Conservation (phyloP, 2,888 invertebrate genomes). For the Strigamia transsilvanica region DNA sequence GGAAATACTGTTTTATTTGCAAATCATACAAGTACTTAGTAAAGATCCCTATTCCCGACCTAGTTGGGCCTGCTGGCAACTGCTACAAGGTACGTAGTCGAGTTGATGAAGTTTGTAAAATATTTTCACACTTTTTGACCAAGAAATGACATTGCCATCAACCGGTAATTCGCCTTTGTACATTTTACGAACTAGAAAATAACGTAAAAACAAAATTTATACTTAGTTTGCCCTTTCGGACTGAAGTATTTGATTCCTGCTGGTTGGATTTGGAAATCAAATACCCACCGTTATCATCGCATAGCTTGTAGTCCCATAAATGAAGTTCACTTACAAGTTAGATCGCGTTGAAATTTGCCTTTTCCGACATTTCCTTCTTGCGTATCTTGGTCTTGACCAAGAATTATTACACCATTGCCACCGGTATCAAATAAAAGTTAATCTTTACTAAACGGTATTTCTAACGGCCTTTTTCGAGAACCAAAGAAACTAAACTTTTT, state of each 20-base stretch:
- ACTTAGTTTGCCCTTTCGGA: too few relatives aligned
- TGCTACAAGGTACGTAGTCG: neutral
- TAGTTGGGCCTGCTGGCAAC: too few relatives aligned
- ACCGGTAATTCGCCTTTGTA: neutral
- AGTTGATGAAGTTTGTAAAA: neutral
- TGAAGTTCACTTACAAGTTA: conserved; percentile 43
- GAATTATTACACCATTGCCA: neutral
- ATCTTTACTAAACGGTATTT: too few relatives aligned
- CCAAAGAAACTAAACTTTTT: neutral
- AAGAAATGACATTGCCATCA: conserved; percentile 29
- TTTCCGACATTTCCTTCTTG: neutral
- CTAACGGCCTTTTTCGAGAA: neutral
- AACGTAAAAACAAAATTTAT: too few relatives aligned
- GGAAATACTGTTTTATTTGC: too few relatives aligned
- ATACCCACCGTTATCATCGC: neutral
- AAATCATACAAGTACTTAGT: too few relatives aligned
- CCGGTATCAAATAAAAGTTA: neutral
- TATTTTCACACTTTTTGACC: neutral
- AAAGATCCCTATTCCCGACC: too few relatives aligned
- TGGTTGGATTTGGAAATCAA: too few relatives aligned
- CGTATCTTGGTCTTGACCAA: conserved; percentile 33
- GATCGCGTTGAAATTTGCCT: neutral
- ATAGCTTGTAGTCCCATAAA: neutral
- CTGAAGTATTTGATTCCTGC: too few relatives aligned
- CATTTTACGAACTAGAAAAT: conserved; percentile 9